These are phyloP conservation scores for Steinernema khuongi DNA, from an alignment of 1,140 invertebrate species.

Conservation along the genomic window DNA sequence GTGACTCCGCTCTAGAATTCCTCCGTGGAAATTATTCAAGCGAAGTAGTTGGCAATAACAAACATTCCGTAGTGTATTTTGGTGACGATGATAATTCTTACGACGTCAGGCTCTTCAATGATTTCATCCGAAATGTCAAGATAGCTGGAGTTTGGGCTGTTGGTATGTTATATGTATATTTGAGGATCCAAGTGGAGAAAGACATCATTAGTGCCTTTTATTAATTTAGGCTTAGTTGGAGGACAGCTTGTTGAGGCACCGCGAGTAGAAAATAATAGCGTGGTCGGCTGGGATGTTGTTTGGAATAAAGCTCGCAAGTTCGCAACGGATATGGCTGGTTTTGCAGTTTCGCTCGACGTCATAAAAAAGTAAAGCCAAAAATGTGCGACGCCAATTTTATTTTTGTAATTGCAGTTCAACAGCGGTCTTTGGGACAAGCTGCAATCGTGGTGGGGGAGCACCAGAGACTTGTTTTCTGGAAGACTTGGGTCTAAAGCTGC, in stretches of 20 bases:
- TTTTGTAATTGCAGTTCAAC: not conserved
- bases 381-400: not conserved
- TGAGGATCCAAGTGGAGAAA: too few species aligned
- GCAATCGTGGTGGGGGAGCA: not conserved
- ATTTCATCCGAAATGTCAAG: slow-evolving; percentile 37
- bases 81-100: slow-evolving; percentile 39
- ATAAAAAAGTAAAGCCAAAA: not conserved
- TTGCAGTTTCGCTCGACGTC: slow-evolving; percentile 19
- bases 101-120: slow-evolving; percentile 33
- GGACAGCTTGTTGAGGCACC: slow-evolving; percentile 24
- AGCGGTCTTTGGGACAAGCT: not conserved
- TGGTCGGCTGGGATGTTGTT: slow-evolving; percentile 24
- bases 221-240: slow-evolving; percentile 29
- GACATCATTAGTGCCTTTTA: too few species aligned
- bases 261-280: slow-evolving; percentile 14
- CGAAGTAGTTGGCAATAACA: not conserved
- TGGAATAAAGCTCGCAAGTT: slow-evolving; percentile 22
- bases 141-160: slow-evolving; percentile 35
- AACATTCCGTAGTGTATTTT: slow-evolving; percentile 28
- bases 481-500: slow-evolving; percentile 9
- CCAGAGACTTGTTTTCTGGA: slow-evolving; percentile 21
- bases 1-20: slow-evolving; percentile 12
- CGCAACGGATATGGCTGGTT: slow-evolving; percentile 24
- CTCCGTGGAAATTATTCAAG: not conserved
- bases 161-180: too few species aligned